These are phyloP conservation scores for Brienomyrus longianalis DNA, from an alignment of 2,113 vertebrate species.

Conservation along the genomic window DNA sequence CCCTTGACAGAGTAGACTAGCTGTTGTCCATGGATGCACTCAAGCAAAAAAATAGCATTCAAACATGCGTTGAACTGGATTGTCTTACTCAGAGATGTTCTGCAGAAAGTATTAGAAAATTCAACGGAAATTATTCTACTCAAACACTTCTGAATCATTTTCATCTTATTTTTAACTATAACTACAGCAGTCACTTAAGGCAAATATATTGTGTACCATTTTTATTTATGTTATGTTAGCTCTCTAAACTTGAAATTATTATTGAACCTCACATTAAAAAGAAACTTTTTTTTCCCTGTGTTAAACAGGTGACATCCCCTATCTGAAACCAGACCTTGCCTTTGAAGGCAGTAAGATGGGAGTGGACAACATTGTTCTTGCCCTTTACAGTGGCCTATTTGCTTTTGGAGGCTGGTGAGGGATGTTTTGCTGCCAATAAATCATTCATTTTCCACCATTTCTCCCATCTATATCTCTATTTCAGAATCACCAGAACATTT, in stretches of 20 bases:
- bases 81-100: background rate
- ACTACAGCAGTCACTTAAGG: background rate
- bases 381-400: slow-evolving; percentile 62
- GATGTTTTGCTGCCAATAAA: background rate
- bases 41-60: background rate
- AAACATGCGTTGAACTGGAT: background rate
- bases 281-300: background rate
- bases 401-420: slow-evolving; percentile 65
- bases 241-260: background rate
- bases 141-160: background rate
- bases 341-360: slow-evolving; percentile 59
- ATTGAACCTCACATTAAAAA: background rate
- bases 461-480: background rate
- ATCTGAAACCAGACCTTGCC: slow-evolving; percentile 48
- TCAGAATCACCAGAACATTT: background rate
- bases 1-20: background rate
- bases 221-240: background rate
- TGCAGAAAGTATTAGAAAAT: background rate
- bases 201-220: background rate
- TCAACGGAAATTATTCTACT: background rate
- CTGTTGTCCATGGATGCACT: background rate
- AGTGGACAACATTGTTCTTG: slow-evolving; percentile 57
- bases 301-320: slow-evolving; percentile 52
- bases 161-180: background rate
- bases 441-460: background rate